Base-by-base conservation (phyloP, 2,888 invertebrate genomes). In the Adelognathus sp. region DNA sequence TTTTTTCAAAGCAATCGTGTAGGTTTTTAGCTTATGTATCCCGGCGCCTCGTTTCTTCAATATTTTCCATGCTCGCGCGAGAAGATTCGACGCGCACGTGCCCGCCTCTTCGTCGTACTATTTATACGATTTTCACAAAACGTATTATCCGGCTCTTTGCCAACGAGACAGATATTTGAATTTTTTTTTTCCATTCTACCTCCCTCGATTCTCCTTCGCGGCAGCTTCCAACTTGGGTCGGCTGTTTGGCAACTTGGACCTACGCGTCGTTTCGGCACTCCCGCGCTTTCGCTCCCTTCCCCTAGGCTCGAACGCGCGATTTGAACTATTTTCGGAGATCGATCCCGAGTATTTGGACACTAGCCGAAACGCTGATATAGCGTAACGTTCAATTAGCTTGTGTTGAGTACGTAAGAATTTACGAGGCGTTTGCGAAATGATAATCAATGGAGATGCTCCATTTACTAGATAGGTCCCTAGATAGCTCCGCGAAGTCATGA, bases 41-140 rank as follows among this genome's bases (percentile, higher is more conserved):
- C 14, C 29, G 67, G 56, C 61, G 61, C 36, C 52, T 66, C 66
- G 52, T 52, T 18, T 50, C 41, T 31, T n/a, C n/a, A n/a, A n/a
- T n/a, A n/a, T n/a, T n/a, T n/a, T n/a, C n/a, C n/a, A n/a, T n/a
- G n/a, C n/a, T n/a, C n/a, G n/a, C 18, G 33, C 21, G 27, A 11
- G 33, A 46, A 60, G 67, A 66, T 56, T 61, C 6, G 9, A 33
- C 33, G 54, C 46, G 39, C 69, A 69, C 44, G 69, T 58, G 46
- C 31, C 16, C 29, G n/a, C n/a, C n/a, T n/a, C n/a, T n/a, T n/a
- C n/a, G n/a, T n/a, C 61, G 24, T 56, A 2, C 39, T 77, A 77
- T 77, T 77, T 46, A 54, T 56, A 69, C 24, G 18, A 50, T 63
- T 36, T 63, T 46, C 61, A 63, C 61, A 56, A 54, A 73, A 27